A percentile compares a stretch with the other conserved stretches of the same genome.
Conservation (phyloP, 1,140 invertebrate genomes). For the Pseudomyrmex flavicornis region DNA sequence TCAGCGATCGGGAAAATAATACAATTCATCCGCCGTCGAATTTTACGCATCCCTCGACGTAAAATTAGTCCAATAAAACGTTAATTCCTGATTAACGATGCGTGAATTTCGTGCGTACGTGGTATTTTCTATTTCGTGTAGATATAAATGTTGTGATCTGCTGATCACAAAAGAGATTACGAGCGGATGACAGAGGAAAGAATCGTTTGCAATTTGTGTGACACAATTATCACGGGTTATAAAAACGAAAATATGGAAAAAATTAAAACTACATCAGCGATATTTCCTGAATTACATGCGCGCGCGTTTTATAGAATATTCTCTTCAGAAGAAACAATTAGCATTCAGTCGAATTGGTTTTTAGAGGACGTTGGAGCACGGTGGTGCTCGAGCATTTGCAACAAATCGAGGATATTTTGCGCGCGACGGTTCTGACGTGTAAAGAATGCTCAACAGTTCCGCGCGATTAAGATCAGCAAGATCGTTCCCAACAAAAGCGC, state of each 20-base stretch:
- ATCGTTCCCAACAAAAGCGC: slow-evolving; percentile 45
- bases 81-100: background rate
- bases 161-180: background rate
- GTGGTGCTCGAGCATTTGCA: background rate
- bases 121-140: background rate
- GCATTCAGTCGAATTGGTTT: background rate
- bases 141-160: background rate
- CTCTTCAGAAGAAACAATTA: background rate
- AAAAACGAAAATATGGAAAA: background rate
- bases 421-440: slow-evolving; percentile 45
- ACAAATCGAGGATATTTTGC: slow-evolving; percentile 19
- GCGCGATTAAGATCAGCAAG: slow-evolving; percentile 64
- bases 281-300: too few species aligned
- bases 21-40: too few species aligned
- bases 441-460: slow-evolving; percentile 57
- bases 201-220: background rate
- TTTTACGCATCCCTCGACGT: slow-evolving; percentile 8
- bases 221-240: background rate
- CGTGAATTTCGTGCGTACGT: background rate
- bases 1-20: slow-evolving; percentile 34
- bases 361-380: background rate
- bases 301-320: background rate
- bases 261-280: background rate
- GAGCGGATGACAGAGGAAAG: background rate
- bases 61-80: background rate